Percentiles rank a stretch among this genome's conserved stretches.
Evolutionary conservation across 2,113 vertebrate species (phyloP).

Genomic region (Cariama cristata): DNA sequence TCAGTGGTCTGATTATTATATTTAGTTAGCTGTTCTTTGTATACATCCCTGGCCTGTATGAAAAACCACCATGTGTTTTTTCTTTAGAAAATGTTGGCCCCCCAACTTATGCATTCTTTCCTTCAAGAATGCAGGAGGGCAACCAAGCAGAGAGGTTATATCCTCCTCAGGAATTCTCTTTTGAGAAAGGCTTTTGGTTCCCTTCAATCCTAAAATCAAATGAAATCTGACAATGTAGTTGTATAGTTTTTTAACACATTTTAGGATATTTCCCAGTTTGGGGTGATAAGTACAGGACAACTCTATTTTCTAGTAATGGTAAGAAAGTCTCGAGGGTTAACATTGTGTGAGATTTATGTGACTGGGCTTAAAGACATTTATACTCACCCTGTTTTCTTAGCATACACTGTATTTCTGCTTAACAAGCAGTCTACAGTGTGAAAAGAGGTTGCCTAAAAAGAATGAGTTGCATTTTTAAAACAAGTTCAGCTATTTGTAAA

Average conservation of each 20-base stretch:
- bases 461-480: background rate
- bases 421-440: background rate
- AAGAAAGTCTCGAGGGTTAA: background rate
- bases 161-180: conserved; percentile 15
- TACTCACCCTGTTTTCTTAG: background rate
- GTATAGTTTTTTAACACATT: background rate
- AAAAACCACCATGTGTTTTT: conserved; percentile 32
- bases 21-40: conserved; percentile 30
- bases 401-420: background rate
- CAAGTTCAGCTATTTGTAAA: background rate
- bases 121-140: conserved; percentile 23
- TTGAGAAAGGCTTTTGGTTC: background rate
- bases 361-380: background rate
- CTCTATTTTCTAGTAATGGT: background rate
- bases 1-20: background rate
- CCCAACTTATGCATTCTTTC: background rate
- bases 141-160: conserved; percentile 27
- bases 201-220: background rate
- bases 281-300: background rate
- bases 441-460: background rate
- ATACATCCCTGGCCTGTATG: background rate
- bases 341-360: background rate
- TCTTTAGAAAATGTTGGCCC: conserved; percentile 5
- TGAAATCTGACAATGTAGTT: background rate
- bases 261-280: background rate